Evolutionary conservation across 35 echinoderm and acorn worm genomes (phyloP).

Genomic region (Holothuria glaberrima): DNA sequence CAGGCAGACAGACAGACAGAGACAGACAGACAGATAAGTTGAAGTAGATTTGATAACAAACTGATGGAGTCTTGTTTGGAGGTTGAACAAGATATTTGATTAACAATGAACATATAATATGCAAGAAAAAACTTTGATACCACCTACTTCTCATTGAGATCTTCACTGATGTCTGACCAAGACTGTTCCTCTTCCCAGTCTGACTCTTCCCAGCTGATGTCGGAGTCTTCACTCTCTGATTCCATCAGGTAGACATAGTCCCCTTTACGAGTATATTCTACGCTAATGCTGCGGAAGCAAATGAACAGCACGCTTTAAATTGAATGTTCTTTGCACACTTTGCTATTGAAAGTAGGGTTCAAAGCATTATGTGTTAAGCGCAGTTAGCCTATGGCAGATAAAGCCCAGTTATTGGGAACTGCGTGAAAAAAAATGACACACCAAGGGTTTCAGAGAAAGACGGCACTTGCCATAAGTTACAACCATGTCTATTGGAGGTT

Average conservation of each 20-base stretch:
- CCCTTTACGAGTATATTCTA: background rate
- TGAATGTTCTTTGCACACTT: background rate
- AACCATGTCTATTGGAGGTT: background rate
- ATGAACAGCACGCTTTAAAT: background rate
- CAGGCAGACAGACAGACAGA: too few relatives aligned
- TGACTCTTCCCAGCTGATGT: conserved; percentile 3
- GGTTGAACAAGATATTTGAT: too few relatives aligned
- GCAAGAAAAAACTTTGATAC: background rate
- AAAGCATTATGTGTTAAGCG: too few relatives aligned
- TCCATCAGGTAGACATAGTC: background rate
- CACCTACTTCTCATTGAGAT: conserved; percentile 3
- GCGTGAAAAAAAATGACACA: background rate
- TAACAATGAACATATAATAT: background rate
- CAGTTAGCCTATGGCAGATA: too few relatives aligned
- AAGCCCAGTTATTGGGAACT: too few relatives aligned
- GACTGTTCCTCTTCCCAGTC: conserved; percentile 1
- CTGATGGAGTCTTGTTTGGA: too few relatives aligned
- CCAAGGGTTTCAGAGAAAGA: background rate
- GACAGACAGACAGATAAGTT: too few relatives aligned
- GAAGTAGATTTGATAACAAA: too few relatives aligned
- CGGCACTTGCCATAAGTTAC: background rate
- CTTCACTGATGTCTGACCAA: conserved; percentile 14
- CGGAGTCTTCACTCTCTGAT: background rate
- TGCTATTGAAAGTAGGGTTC: too few relatives aligned
- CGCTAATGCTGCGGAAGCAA: background rate